A percentile compares a stretch with the other conserved stretches of the same genome.
These are phyloP conservation scores for human DNA, from an alignment of 2,113 vertebrate species.

Conservation along the genomic window GRCh38 chr7:11918501-11919000, in stretches of 20 bases:
- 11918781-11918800: background rate
- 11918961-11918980: background rate
- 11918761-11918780: background rate
- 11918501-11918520: background rate
- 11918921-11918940: background rate
- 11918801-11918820: background rate
- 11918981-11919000: background rate
- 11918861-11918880: background rate
- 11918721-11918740: background rate
- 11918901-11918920: background rate
- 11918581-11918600: too few species aligned
- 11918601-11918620: background rate
- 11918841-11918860: background rate
- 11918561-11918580: background rate
- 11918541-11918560: background rate
- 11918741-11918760: background rate
- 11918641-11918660: background rate
- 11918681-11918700: background rate
- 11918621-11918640: background rate
- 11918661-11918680: background rate
- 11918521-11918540: background rate
- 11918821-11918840: background rate
- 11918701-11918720: background rate
- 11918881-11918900: background rate
- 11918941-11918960: background rate